These are phyloP conservation scores for Stichopus chloronotus DNA, from an alignment of 35 echinoderm and acorn worm genomes.

Conservation along the genomic window DNA sequence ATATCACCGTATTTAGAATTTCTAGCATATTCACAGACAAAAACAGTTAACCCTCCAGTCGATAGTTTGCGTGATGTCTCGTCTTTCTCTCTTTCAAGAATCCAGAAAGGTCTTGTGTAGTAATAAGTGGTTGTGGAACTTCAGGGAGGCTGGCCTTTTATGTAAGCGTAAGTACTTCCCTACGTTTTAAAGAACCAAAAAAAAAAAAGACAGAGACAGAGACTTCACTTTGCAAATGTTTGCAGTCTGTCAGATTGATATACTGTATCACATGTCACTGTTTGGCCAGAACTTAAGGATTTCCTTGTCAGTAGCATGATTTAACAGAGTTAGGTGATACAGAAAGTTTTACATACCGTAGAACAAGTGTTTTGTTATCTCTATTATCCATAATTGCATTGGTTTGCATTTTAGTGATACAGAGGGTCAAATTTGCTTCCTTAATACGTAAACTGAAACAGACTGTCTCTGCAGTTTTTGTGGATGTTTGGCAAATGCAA, in stretches of 20 bases:
- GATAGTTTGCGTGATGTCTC: background rate
- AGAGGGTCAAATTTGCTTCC: too few species aligned
- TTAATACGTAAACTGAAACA: too few species aligned
- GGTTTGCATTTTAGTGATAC: too few species aligned
- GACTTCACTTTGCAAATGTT: background rate
- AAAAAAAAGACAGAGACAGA: background rate
- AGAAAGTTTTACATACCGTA: too few species aligned
- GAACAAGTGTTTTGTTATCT: too few species aligned
- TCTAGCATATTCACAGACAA: background rate
- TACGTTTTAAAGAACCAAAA: background rate
- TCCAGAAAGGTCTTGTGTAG: constrained; percentile 22
- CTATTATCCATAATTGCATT: too few species aligned
- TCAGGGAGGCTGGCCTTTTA: constrained; percentile 34
- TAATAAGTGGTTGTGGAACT: constrained; percentile 53
- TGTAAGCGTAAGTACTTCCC: constrained; percentile 21
- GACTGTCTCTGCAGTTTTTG: too few species aligned
- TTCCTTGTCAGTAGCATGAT: too few species aligned
- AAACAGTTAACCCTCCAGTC: background rate
- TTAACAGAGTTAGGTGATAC: too few species aligned
- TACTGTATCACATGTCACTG: background rate
- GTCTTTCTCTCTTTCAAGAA: constrained; percentile 2
- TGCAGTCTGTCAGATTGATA: background rate
- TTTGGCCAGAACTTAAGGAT: background rate
- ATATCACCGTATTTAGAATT: background rate
- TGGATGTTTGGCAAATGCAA: too few species aligned